Evolutionary conservation across 2,888 invertebrate species (phyloP).

Genomic region (Patella ulyssiponensis): DNA sequence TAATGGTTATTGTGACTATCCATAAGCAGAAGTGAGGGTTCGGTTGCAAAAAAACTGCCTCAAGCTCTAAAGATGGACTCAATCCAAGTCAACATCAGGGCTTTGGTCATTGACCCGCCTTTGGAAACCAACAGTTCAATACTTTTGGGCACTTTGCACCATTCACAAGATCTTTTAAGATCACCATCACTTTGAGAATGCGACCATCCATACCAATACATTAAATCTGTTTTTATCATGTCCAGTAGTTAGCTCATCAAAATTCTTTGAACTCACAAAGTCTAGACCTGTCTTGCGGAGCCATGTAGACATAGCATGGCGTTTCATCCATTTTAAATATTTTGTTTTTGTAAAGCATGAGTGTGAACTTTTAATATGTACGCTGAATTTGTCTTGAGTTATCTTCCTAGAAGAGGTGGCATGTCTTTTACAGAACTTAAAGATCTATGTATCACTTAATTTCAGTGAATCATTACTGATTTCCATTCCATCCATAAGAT

Average conservation of each 20-base stretch:
- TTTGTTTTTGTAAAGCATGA: not conserved
- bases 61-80: slow-evolving; percentile 8
- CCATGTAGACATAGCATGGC: not conserved
- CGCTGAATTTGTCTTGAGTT: not conserved
- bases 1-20: slow-evolving; percentile 16
- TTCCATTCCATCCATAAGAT: slow-evolving; percentile 13
- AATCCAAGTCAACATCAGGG: slow-evolving; percentile 13
- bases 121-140: slow-evolving; percentile 16
- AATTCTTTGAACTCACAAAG: not conserved
- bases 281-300: not conserved
- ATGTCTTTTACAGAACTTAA: slow-evolving; percentile 1
- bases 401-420: not conserved
- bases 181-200: slow-evolving; percentile 9
- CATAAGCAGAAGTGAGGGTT: not conserved
- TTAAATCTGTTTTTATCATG: slow-evolving; percentile 9
- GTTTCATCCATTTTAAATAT: not conserved
- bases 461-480: slow-evolving; percentile 17
- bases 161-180: not conserved
- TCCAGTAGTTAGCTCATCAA: slow-evolving; percentile 4
- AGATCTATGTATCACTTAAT: slow-evolving; percentile 7
- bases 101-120: slow-evolving; percentile 10
- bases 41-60: slow-evolving; percentile 12
- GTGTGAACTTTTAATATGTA: not conserved
- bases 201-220: slow-evolving; percentile 11
- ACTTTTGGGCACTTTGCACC: not conserved